A percentile compares a stretch with the other conserved stretches of the same genome.
Conservation (phyloP, 2,797 vertebrate genomes). For the Podargus strigoides region DNA sequence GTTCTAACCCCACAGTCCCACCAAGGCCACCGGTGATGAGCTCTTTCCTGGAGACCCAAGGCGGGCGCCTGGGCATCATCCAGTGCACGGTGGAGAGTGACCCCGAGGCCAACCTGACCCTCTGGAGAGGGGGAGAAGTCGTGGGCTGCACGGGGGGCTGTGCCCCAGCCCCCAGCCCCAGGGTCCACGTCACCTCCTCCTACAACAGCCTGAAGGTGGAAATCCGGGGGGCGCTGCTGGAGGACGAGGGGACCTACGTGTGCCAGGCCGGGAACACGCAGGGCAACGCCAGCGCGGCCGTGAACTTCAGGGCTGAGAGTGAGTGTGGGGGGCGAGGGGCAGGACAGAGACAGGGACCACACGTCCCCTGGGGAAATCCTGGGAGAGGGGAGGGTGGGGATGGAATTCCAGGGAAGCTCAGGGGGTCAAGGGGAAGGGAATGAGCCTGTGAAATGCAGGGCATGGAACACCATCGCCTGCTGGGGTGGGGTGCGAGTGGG, state of each 20-base stretch:
- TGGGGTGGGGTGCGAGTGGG: accelerated
- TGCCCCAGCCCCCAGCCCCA: background rate
- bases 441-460: too few relatives aligned
- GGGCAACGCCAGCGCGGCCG: background rate
- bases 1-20: conserved; percentile 23
- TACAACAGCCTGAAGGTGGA: conserved; percentile 67
- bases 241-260: conserved; percentile 71
- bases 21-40: conserved; percentile 54
- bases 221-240: conserved; percentile 47
- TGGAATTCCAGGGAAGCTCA: too few relatives aligned
- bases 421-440: background rate
- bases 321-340: background rate
- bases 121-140: background rate
- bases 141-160: conserved; percentile 36
- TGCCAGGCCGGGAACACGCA: conserved; percentile 64
- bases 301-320: conserved; percentile 70
- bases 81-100: conserved; percentile 69
- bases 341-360: too few relatives aligned
- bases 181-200: background rate
- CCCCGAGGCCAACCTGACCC: conserved; percentile 59
- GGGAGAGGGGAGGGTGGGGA: background rate
- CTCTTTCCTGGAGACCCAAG: conserved; percentile 59
- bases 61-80: conserved; percentile 49
- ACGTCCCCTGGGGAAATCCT: background rate
- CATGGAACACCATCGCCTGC: background rate